These are phyloP conservation scores for Halcyon senegalensis DNA, from an alignment of 2,113 vertebrate genomes.

Conservation along the genomic window DNA sequence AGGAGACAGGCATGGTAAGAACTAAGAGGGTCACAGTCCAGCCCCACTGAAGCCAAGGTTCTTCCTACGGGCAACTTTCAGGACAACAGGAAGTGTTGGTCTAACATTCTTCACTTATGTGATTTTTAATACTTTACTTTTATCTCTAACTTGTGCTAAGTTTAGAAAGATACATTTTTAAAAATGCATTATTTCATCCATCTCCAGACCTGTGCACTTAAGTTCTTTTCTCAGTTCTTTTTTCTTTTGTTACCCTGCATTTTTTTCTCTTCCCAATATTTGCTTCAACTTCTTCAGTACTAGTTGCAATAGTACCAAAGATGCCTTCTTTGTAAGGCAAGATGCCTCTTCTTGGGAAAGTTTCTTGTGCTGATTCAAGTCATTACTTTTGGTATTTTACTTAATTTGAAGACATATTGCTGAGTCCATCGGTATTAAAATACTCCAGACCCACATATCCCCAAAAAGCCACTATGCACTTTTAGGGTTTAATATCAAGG, in stretches of 20 bases:
- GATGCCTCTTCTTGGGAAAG: background rate
- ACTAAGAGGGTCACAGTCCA: background rate
- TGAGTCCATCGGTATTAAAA: background rate
- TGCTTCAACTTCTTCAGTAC: background rate
- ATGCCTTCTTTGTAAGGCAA: background rate
- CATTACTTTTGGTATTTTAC: background rate
- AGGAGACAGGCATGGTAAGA: background rate
- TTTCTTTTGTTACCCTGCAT: background rate
- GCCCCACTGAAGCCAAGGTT: background rate
- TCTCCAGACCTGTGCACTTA: background rate
- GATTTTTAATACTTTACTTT: background rate
- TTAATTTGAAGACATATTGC: background rate
- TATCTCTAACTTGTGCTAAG: background rate
- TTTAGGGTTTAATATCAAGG: background rate
- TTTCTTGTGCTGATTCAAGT: background rate
- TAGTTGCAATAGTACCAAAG: background rate
- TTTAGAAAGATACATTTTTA: background rate
- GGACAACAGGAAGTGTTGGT: background rate
- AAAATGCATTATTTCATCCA: background rate
- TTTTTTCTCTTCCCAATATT: background rate
- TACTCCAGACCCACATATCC: background rate
- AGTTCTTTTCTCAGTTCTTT: background rate
- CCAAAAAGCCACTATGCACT: fast-evolving
- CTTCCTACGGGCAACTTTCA: background rate
- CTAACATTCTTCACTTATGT: background rate